Percentiles rank a stretch among this genome's conserved stretches.
phyloP scores from a whole-genome alignment of 2,113 vertebrate genomes.

The Sceloporus undulatus region DNA sequence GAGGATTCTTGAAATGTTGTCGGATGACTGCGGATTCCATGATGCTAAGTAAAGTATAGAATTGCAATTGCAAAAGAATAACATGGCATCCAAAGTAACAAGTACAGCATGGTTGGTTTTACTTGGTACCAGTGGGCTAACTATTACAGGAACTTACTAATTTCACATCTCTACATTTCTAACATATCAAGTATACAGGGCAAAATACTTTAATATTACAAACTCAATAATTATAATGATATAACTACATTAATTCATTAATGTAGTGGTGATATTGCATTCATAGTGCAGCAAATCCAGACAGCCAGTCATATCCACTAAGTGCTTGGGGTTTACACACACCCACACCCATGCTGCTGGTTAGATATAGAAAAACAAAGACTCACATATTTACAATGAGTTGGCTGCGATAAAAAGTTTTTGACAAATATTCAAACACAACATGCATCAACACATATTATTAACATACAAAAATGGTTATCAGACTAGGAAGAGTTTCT shows the following conservation, averaged over 20 bases:
- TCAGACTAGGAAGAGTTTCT: conserved; percentile 69
- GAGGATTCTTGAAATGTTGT: not conserved
- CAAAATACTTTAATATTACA: conserved; percentile 30
- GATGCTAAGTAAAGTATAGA: not conserved
- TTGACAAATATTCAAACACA: conserved; percentile 79
- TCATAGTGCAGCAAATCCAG: conserved; percentile 42
- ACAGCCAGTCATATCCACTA: conserved; percentile 45
- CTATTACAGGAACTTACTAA: conserved; percentile 40
- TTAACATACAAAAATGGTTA: conserved; percentile 76
- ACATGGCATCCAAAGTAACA: not conserved
- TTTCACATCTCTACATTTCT: conserved; percentile 41
- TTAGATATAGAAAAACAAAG: conserved; percentile 68
- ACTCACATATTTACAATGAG: conserved; percentile 84
- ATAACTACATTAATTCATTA: conserved; percentile 48
- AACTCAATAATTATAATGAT: conserved; percentile 38
- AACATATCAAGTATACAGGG: conserved; percentile 53
- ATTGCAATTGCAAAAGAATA: conserved; percentile 11
- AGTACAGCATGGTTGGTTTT: conserved; percentile 33
- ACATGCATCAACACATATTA: conserved; percentile 72
- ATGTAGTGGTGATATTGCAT: conserved; percentile 34
- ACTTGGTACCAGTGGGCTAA: conserved; percentile 36
- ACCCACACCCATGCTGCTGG: conserved; percentile 30
- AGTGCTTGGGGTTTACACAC: conserved; percentile 53
- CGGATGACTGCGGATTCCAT: not conserved
- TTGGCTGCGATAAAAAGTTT: conserved; percentile 75